Percentiles rank a stretch among this genome's conserved stretches.
These are phyloP conservation scores for Equus przewalskii DNA, from an alignment of 2,113 vertebrate species.

Conservation along the genomic window DNA sequence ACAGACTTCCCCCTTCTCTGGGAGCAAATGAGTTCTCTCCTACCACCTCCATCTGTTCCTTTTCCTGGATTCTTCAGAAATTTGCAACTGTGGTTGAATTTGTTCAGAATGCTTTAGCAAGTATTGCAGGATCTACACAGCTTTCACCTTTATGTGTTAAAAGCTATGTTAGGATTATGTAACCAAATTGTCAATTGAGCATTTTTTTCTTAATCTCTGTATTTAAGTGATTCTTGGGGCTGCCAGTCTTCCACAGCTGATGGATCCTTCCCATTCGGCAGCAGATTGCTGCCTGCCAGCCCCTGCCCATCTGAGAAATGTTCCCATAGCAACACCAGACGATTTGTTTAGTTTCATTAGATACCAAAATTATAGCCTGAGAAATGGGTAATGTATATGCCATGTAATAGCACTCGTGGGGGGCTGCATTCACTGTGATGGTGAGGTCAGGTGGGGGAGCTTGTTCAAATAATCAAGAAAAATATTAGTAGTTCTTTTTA, in stretches of 20 bases:
- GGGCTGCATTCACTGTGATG: constrained; percentile 7
- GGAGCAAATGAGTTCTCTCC: neutral
- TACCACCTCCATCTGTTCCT: constrained; percentile 19
- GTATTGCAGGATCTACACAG: neutral
- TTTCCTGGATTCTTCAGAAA: constrained; percentile 36
- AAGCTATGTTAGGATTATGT: constrained; percentile 39
- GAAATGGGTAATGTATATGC: constrained; percentile 29
- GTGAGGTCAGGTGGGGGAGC: neutral
- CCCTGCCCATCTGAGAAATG: constrained; percentile 63
- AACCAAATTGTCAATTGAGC: constrained; percentile 43
- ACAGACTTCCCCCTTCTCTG: constrained; percentile 4
- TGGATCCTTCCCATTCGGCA: constrained; percentile 55
- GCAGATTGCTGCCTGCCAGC: neutral
- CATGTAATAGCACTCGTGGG: neutral
- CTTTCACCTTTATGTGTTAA: neutral
- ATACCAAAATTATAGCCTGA: constrained; percentile 53
- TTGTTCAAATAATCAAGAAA: constrained; percentile 64
- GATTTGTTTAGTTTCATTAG: constrained; percentile 75
- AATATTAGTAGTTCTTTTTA: constrained; percentile 6
- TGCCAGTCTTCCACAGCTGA: constrained; percentile 56
- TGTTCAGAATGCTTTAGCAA: neutral
- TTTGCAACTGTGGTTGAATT: neutral
- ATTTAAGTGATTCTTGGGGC: constrained; percentile 59
- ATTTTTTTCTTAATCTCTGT: constrained; percentile 46
- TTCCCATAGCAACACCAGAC: constrained; percentile 73